Percentiles rank a stretch among this genome's conserved stretches.
These are phyloP conservation scores for Suricata suricatta DNA, from an alignment of 2,113 vertebrate species.

Conservation along the genomic window DNA sequence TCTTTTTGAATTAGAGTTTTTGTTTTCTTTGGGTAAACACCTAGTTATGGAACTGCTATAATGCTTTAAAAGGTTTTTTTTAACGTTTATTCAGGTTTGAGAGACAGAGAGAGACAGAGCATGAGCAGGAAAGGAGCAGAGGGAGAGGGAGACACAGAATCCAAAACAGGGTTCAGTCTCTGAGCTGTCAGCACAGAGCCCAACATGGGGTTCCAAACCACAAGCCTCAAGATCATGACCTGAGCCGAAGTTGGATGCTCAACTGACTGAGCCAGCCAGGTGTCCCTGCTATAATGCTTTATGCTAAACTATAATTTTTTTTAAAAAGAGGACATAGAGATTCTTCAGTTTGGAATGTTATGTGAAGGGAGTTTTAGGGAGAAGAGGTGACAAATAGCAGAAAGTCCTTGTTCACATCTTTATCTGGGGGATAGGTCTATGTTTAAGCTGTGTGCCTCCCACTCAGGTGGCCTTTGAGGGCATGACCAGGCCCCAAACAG, in stretches of 20 bases:
- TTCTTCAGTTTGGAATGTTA: not conserved
- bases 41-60: not conserved
- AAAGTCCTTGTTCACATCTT: not conserved
- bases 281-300: not conserved
- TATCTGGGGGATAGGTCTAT: not conserved
- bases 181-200: no score
- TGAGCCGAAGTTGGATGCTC: no score
- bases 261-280: no score
- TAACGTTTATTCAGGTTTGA: no score
- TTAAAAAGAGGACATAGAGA: not conserved
- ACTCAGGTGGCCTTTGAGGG: not conserved
- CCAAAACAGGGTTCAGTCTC: no score
- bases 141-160: no score
- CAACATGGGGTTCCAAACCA: no score
- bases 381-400: not conserved
- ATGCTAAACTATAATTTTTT: not conserved
- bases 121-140: no score
- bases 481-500: no score
- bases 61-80: no score
- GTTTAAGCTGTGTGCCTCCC: not conserved
- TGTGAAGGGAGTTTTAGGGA: not conserved
- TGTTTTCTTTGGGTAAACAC: not conserved
- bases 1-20: not conserved
- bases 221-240: no score
- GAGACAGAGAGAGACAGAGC: no score